A percentile compares a stretch with the other conserved stretches of the same genome.
These are phyloP conservation scores for Ariolimax columbianus DNA, from an alignment of 2,888 invertebrate genomes.

Conservation along the genomic window DNA sequence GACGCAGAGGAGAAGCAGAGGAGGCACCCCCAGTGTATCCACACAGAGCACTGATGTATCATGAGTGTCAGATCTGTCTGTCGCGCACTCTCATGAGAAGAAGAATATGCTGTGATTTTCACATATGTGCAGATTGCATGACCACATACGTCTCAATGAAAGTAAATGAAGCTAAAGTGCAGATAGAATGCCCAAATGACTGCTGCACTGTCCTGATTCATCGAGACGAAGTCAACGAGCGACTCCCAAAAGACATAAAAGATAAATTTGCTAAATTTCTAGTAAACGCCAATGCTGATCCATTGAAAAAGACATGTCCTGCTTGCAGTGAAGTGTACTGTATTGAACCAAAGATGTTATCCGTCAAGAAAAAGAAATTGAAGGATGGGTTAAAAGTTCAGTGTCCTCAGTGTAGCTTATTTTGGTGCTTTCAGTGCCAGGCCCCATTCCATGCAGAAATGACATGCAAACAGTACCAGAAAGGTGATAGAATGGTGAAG, in stretches of 20 bases:
- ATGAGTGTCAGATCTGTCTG: constrained; percentile 75
- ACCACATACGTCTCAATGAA: constrained; percentile 69
- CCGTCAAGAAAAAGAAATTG: constrained; percentile 41
- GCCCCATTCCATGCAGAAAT: constrained; percentile 78
- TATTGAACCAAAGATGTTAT: constrained; percentile 38
- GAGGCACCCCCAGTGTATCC: constrained; percentile 53
- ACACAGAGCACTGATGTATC: constrained; percentile 51
- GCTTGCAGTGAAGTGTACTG: constrained; percentile 73
- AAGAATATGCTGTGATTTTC: constrained; percentile 75
- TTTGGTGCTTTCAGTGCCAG: constrained; percentile 80
- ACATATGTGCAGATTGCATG: constrained; percentile 76
- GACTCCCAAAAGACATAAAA: constrained; percentile 69
- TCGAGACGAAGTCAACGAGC: constrained; percentile 75
- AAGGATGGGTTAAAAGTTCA: constrained; percentile 60
- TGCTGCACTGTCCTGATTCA: constrained; percentile 73
- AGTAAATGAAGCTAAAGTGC: constrained; percentile 72
- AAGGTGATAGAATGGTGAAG: constrained; percentile 78
- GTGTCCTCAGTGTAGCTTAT: constrained; percentile 75
- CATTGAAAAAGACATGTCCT: constrained; percentile 78
- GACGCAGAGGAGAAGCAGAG: neutral
- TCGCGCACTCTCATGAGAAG: constrained; percentile 63
- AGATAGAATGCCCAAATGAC: constrained; percentile 75
- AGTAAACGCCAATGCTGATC: constrained; percentile 76
- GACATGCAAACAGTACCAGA: constrained; percentile 76
- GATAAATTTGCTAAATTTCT: constrained; percentile 76